A percentile compares a stretch with the other conserved stretches of the same genome.
Evolutionary conservation across 2,797 vertebrate genomes (phyloP).

Genomic region (Tinamus major): DNA sequence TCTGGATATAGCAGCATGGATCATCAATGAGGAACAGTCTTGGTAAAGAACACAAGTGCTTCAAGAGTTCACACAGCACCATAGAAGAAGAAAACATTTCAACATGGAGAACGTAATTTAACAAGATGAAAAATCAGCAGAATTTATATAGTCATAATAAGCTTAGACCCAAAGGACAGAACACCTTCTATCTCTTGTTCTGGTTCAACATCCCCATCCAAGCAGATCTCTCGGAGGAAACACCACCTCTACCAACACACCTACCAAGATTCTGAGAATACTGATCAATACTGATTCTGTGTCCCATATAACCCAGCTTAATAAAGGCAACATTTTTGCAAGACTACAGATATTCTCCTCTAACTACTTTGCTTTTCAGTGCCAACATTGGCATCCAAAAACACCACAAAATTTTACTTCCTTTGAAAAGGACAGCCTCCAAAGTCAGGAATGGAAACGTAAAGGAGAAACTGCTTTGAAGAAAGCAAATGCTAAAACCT

Average conservation of each 20-base stretch:
- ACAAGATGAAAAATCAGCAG: neutral
- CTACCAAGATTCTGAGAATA: neutral
- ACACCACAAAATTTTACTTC: neutral
- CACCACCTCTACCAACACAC: too few relatives aligned
- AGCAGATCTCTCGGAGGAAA: neutral
- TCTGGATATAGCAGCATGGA: accelerated
- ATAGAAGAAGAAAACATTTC: neutral
- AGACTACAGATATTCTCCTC: neutral
- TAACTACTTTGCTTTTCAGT: neutral
- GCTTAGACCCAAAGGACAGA: neutral
- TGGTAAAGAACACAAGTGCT: neutral
- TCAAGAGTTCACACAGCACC: neutral
- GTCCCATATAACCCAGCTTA: neutral
- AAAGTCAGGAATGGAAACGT: neutral
- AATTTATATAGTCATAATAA: neutral
- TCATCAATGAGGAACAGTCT: accelerated
- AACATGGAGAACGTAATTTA: neutral
- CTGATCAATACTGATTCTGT: neutral
- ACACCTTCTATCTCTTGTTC: neutral
- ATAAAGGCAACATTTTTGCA: neutral
- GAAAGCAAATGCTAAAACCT: neutral
- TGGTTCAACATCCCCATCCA: neutral
- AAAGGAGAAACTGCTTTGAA: neutral
- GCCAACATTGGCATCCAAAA: neutral
- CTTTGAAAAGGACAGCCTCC: neutral